Percentiles rank a stretch among this genome's conserved stretches.
Conservation (phyloP, 1,140 invertebrate species). For the Acyrthosiphon pisum region DNA sequence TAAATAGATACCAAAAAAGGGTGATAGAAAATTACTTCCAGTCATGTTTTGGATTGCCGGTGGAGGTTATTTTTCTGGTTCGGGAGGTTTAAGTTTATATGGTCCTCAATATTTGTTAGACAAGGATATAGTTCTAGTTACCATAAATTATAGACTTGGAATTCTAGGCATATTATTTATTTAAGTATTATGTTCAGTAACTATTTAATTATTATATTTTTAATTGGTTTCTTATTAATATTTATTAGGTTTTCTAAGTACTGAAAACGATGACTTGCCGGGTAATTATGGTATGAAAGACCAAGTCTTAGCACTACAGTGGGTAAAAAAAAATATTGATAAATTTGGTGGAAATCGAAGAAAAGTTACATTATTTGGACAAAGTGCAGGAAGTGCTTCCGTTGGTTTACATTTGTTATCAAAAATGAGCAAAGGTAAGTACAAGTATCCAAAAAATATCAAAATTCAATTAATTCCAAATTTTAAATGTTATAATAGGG, state of each 20-base stretch:
- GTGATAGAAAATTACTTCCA: slow-evolving; percentile 61
- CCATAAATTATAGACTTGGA: slow-evolving; percentile 72
- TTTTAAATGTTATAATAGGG: slow-evolving; percentile 61
- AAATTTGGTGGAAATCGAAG: slow-evolving; percentile 59
- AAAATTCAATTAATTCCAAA: no score
- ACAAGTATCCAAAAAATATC: no score
- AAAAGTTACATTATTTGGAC: slow-evolving; percentile 58
- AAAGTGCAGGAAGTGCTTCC: slow-evolving; percentile 57
- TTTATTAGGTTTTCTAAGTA: slow-evolving; percentile 59
- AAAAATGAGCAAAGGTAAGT: slow-evolving; percentile 58
- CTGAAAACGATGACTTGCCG: slow-evolving; percentile 55
- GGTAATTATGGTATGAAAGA: slow-evolving; percentile 60
- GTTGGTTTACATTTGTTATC: slow-evolving; percentile 58
- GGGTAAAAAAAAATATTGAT: slow-evolving; percentile 59
- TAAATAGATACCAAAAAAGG: neutral
- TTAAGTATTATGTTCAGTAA: no score
- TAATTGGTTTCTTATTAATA: no score
- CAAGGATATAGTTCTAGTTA: slow-evolving; percentile 68
- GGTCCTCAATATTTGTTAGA: slow-evolving; percentile 68
- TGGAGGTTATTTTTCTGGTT: no score
- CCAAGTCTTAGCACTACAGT: slow-evolving; percentile 57
- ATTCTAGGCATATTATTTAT: slow-evolving; percentile 60
- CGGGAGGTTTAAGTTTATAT: slow-evolving; percentile 57
- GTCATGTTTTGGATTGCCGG: slow-evolving; percentile 73
- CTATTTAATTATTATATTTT: no score